phyloP scores from a whole-genome alignment of 2,113 vertebrate genomes.

The Labeo catla region DNA sequence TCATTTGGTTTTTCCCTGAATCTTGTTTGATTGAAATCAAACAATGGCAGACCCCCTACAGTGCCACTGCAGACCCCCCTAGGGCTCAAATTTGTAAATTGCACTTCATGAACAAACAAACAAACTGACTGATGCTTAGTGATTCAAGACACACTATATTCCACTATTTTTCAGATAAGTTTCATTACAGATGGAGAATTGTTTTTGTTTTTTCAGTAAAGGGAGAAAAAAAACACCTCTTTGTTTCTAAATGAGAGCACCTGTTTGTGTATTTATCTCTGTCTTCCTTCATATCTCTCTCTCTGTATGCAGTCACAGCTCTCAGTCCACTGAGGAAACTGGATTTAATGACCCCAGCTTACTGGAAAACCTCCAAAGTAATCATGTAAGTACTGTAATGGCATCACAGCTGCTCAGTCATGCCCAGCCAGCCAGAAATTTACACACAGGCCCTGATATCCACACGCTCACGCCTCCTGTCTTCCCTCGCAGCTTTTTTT shows the following conservation, averaged over 20 bases:
- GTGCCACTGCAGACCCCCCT: not conserved
- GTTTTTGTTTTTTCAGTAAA: not conserved
- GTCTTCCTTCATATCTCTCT: constrained; percentile 37
- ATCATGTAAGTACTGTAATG: constrained; percentile 87
- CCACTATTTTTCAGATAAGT: not conserved
- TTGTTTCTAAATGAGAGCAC: constrained; percentile 18
- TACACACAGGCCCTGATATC: constrained; percentile 28
- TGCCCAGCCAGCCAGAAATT: constrained; percentile 39
- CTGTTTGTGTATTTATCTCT: constrained; percentile 19
- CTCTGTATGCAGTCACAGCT: constrained; percentile 80
- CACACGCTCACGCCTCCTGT: not conserved
- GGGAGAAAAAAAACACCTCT: not conserved
- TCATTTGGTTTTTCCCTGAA: not conserved
- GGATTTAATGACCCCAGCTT: constrained; percentile 89
- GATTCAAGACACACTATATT: not conserved
- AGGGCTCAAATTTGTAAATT: not conserved
- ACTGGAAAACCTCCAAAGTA: constrained; percentile 95
- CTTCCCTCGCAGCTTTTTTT: not conserved
- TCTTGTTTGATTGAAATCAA: not conserved
- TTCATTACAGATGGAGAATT: not conserved
- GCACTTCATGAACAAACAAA: not conserved
- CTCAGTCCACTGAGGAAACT: constrained; percentile 84
- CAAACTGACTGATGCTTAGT: not conserved
- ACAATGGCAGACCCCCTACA: not conserved
- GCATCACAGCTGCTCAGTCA: constrained; percentile 47